These are phyloP conservation scores for Idris sp. DNA, from an alignment of 1,140 invertebrate genomes.

Conservation along the genomic window DNA sequence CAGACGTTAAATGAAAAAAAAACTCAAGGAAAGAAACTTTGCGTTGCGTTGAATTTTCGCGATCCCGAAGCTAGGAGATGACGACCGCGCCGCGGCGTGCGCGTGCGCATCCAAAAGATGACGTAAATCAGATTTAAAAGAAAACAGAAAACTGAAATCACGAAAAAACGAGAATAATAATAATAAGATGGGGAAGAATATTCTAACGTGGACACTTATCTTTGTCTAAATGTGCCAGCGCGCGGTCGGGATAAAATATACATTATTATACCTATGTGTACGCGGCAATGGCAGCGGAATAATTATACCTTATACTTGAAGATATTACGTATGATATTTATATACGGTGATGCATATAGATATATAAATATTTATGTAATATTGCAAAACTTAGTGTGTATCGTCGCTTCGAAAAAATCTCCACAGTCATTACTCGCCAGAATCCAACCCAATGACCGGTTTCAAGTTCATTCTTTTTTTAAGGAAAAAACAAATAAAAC, in stretches of 20 bases:
- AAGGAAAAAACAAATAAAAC: slow-evolving; percentile 71
- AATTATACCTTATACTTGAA: slow-evolving; percentile 71
- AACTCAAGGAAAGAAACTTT: slow-evolving; percentile 2
- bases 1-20: not conserved
- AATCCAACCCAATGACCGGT: slow-evolving; percentile 72
- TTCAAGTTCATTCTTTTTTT: slow-evolving; percentile 78
- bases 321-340: slow-evolving; percentile 67
- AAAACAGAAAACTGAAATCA: slow-evolving; percentile 30
- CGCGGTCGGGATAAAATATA: slow-evolving; percentile 67
- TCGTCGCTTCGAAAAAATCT: slow-evolving; percentile 75
- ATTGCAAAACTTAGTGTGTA: slow-evolving; percentile 76
- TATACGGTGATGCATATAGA: slow-evolving; percentile 61
- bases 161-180: slow-evolving; percentile 23
- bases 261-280: slow-evolving; percentile 74
- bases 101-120: slow-evolving; percentile 40
- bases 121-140: slow-evolving; percentile 51
- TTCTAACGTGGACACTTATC: slow-evolving; percentile 58
- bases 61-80: not conserved
- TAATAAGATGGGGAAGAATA: slow-evolving; percentile 40
- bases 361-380: slow-evolving; percentile 74
- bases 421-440: slow-evolving; percentile 75
- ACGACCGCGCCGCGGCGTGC: slow-evolving; percentile 30
- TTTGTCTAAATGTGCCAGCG: slow-evolving; percentile 63
- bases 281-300: slow-evolving; percentile 68
- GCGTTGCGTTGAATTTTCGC: slow-evolving; percentile 4